Evolutionary conservation across 2,797 vertebrate genomes (phyloP), one percentile per base, ranked within the genome.

Genomic region (Mareca strepera): DNA sequence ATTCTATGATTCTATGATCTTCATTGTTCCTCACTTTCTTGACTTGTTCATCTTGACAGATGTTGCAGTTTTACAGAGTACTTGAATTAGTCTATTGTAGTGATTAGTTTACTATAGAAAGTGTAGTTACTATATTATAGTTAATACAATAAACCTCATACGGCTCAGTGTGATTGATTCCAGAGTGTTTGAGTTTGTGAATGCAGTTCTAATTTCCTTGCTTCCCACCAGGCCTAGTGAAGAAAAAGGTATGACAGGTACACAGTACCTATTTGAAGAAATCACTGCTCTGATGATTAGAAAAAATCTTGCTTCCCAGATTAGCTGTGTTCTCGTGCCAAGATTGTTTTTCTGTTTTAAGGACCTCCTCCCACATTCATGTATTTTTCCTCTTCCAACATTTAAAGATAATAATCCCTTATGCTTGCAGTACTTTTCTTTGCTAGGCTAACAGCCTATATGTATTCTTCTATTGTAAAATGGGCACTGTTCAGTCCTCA

Each of bases 291-390:
- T 79, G 7, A 18, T 69, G 46, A 29, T 46, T 29, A 90, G 29
- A 35, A 92, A 82, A 23, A 21, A 16, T 39, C 50, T n/a, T 43
- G 8, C 48, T 91, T 82, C 17, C 35, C 41, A 80, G 44, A 87
- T 75, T 23, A 91, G 48, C 82, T 68, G 15, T 74, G 28, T 31
- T 88, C n/a, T 82, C 56, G 56, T 55, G 31, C 31, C 28, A 81
- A 41, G 20, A 86, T 66, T 95, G 31, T 73, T 89, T 29, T 92
- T 55, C 62, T 62, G 52, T 56, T 91, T 93, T 41, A 82, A 84
- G 67, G 83, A 44, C 59, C 7, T 77, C 77, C n/a, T 94, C 59
- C 56, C n/a, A 76, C 55, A 48, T 18, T 41, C 7, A 16, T 33
- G 46, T 4, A 84, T 80, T 91, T 41, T 82, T 85, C 16, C 41